Percentiles rank a stretch among this genome's conserved stretches.
Conservation (phyloP, 2,113 vertebrate species). For the Scytalopus superciliaris region DNA sequence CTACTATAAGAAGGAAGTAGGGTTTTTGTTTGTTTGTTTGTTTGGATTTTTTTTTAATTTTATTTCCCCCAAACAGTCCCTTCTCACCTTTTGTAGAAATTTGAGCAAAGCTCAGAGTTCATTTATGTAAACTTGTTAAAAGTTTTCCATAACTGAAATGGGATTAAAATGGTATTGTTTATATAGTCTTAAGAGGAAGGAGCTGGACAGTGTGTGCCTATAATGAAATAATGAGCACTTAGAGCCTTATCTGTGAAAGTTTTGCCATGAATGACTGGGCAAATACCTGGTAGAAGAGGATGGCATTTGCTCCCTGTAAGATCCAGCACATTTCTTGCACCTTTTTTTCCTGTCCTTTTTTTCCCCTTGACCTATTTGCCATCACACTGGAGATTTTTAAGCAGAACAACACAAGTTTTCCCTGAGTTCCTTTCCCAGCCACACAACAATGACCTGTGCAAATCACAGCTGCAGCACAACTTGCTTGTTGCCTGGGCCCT, state of each 20-base stretch:
- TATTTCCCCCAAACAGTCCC: background rate
- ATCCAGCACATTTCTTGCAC: background rate
- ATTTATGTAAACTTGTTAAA: background rate
- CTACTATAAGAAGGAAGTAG: background rate
- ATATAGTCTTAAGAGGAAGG: background rate
- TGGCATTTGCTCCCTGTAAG: background rate
- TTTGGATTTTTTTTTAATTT: background rate
- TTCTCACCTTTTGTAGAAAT: background rate
- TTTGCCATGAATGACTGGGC: background rate
- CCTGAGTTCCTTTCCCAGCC: background rate
- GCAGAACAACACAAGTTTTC: background rate
- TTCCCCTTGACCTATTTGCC: background rate
- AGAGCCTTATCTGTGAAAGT: background rate
- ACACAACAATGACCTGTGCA: background rate
- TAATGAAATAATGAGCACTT: background rate
- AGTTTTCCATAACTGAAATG: background rate
- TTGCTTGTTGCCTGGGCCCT: background rate
- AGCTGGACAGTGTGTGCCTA: background rate
- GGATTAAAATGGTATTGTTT: background rate
- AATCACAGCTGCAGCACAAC: background rate
- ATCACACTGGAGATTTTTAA: background rate
- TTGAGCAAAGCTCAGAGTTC: background rate
- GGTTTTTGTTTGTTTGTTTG: background rate
- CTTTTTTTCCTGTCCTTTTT: background rate
- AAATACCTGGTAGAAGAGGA: background rate